These are phyloP conservation scores for Atlantisia rogersi DNA, from an alignment of 2,113 vertebrate genomes.

Conservation along the genomic window DNA sequence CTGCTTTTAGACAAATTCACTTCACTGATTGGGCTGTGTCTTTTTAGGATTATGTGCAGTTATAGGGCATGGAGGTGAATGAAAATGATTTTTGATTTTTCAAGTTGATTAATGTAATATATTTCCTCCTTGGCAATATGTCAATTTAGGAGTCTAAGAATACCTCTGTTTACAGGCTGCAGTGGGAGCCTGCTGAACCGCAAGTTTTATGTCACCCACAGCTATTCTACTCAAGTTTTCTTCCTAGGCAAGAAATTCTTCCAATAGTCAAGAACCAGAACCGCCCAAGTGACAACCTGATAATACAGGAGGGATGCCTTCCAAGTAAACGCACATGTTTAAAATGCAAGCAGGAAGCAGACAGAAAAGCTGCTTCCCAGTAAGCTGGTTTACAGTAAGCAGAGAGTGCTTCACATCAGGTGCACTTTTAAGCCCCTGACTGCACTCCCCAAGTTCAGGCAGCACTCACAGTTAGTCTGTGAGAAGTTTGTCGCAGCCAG, in stretches of 20 bases:
- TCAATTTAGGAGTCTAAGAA: not conserved
- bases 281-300: not conserved
- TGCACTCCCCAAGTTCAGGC: not conserved
- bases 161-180: not conserved
- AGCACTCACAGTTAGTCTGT: not conserved
- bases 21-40: not conserved
- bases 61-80: not conserved
- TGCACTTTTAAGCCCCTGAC: not conserved
- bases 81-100: conserved; percentile 3
- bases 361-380: not conserved
- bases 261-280: not conserved
- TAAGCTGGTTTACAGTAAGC: not conserved
- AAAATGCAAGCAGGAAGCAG: not conserved
- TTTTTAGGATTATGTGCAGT: not conserved
- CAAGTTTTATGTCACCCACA: not conserved
- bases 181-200: not conserved
- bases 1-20: not conserved
- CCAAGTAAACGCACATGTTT: not conserved
- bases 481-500: not conserved
- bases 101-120: not conserved
- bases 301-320: not conserved
- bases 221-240: not conserved
- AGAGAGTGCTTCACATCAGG: not conserved
- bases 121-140: not conserved
- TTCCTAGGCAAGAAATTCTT: not conserved